Evolutionary conservation across 1,140 invertebrate species (phyloP), one percentile per base, ranked within the genome.

Genomic region (Drosophila sproati): DNA sequence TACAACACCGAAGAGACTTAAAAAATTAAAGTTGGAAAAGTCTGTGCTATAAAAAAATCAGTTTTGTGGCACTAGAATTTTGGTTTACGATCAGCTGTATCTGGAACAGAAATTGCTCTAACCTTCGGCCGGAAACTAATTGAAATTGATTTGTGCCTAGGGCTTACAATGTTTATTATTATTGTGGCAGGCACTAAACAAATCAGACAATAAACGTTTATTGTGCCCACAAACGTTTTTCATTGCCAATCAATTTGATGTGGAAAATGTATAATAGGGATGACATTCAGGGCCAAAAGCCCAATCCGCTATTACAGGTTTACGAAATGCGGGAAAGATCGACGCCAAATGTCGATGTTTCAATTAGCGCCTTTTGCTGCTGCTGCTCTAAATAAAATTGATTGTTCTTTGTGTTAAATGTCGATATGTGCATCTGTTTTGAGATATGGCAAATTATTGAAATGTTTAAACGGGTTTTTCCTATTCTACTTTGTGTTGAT

Each of bases 191-290:
- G 69, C 81, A 56, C 76, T 85, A 86, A 80, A 82, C 69, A 61
- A 78, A 78, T 75, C 66, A 87, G 82, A 88, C 83, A 88, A 88
- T 88, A 78, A 83, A 83, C 78, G 77, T 89, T 89, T 81, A 88
- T 85, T 89, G 83, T 78, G 55, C 74, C 55, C 54, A 43, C 60
- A 67, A 64, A 51, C 52, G 74, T 60, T 88, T 87, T 88, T 89
- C 85, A 89, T 85, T 88, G 85, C 77, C 85, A 89, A 88, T 88
- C 63, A 78, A 83, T 80, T 83, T 35, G 77, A 37, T 67, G 56
- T 77, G 77, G 3, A 55, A 51, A 60, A 5, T n/a, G 20, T 66
- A 47, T 73, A 57, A 57, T 52, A 28, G 57, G 31, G 43, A 48
- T 35, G 57, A 60, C 34, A 47, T 63, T 77, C 61, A 77, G 64